A percentile compares a stretch with the other conserved stretches of the same genome.
Evolutionary conservation across 2,113 vertebrate species (phyloP).

Genomic region (Pogona vitticeps): DNA sequence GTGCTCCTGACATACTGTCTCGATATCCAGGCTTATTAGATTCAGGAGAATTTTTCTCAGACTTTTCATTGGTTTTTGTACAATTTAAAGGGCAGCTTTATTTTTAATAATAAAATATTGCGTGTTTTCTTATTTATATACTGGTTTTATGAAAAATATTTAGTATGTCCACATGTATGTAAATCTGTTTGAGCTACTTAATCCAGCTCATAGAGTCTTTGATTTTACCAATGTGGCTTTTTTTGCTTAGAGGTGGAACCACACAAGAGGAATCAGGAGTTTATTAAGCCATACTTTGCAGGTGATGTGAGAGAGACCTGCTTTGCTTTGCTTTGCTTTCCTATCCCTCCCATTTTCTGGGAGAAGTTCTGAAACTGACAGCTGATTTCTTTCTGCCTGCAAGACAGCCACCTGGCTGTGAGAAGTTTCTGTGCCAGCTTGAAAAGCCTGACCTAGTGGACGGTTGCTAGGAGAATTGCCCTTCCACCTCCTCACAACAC

Average conservation of each 20-base stretch:
- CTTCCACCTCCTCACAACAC: constrained; percentile 57
- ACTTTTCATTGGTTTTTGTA: constrained; percentile 57
- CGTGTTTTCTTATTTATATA: constrained; percentile 44
- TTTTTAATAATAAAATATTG: constrained; percentile 59
- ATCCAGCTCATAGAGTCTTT: constrained; percentile 32
- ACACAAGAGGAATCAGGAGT: constrained; percentile 32
- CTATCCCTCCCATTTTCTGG: constrained; percentile 40
- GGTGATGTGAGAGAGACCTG: not conserved
- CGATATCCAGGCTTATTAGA: not conserved
- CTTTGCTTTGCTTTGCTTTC: fast-evolving
- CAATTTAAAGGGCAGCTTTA: constrained; percentile 60
- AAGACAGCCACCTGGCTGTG: constrained; percentile 51
- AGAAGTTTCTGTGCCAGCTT: constrained; percentile 14
- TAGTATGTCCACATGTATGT: not conserved
- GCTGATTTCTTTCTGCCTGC: constrained; percentile 43
- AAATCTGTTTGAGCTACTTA: constrained; percentile 30
- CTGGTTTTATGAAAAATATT: constrained; percentile 37
- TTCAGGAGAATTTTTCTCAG: constrained; percentile 44
- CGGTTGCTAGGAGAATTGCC: constrained; percentile 68
- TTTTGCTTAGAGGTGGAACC: constrained; percentile 33
- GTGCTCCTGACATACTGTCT: constrained; percentile 85
- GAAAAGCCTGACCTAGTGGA: constrained; percentile 35
- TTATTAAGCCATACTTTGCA: not conserved
- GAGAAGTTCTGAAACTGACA: constrained; percentile 37
- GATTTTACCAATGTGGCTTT: constrained; percentile 33